phyloP scores from a whole-genome alignment of 2,888 invertebrate genomes.

The Sarcophaga rosellei region DNA sequence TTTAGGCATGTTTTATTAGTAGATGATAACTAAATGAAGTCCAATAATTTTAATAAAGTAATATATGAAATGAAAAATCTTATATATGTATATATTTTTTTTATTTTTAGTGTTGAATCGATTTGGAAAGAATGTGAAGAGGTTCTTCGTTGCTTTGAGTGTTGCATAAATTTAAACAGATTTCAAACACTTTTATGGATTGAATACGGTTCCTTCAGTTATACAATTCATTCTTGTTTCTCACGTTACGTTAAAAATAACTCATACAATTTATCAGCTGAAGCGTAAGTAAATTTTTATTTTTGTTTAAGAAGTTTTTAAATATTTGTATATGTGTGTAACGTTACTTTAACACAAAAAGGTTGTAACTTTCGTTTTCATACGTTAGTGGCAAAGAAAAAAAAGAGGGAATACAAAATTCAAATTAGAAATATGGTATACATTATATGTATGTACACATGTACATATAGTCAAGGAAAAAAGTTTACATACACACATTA shows the following conservation, averaged over 20 bases:
- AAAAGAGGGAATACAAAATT: too few species aligned
- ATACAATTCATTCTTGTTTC: conserved; percentile 94
- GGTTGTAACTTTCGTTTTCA: too few species aligned
- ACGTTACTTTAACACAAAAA: too few species aligned
- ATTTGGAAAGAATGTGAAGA: conserved; percentile 85
- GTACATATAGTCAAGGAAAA: too few species aligned
- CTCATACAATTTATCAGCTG: not conserved
- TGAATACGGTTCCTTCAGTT: conserved; percentile 95
- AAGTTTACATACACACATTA: too few species aligned
- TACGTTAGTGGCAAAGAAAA: too few species aligned
- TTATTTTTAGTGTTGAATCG: conserved; percentile 62
- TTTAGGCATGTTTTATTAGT: too few species aligned
- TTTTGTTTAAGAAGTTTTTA: not conserved
- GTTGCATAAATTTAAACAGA: conserved; percentile 89
- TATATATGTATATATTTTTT: not conserved
- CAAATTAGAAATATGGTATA: too few species aligned
- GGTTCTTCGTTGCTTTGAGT: conserved; percentile 90
- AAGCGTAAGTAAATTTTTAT: conserved; percentile 32
- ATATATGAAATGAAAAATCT: not conserved
- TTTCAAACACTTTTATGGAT: conserved; percentile 91
- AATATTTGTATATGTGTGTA: too few species aligned
- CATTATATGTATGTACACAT: too few species aligned
- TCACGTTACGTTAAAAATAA: conserved; percentile 85
- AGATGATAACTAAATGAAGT: not conserved
- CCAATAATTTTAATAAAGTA: not conserved